Conservation (phyloP, 92 coral and sea anemone genomes). For the Paramuricea clavata region DNA sequence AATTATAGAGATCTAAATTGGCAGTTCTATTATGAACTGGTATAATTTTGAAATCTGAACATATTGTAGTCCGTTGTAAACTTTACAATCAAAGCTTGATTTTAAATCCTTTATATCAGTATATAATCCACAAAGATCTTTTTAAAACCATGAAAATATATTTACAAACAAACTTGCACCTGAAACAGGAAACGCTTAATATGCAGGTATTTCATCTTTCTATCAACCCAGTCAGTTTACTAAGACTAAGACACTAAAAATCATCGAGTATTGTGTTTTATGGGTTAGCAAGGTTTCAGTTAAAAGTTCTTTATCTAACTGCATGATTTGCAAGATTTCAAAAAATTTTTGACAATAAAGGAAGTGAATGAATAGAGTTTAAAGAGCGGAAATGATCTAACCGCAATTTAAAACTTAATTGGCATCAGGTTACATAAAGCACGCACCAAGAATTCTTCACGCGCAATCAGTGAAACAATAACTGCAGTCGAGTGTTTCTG, state of each 20-base stretch:
- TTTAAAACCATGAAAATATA: background rate
- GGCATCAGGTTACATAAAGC: slow-evolving; percentile 26
- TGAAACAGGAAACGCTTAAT: background rate
- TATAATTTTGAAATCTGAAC: no score
- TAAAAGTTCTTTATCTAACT: background rate
- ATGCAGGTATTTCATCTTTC: no score
- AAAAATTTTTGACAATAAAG: background rate
- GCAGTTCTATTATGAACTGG: no score
- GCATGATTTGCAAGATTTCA: background rate
- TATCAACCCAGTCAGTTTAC: no score
- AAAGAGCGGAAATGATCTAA: slow-evolving; percentile 18
- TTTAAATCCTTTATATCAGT: background rate
- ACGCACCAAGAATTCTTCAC: background rate
- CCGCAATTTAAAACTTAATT: background rate
- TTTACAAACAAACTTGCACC: background rate
- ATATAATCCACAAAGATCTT: background rate
- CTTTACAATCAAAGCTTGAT: background rate
- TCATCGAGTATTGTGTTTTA: background rate
- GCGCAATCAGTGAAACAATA: background rate
- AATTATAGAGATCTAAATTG: no score
- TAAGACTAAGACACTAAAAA: no score
- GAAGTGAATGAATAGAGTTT: slow-evolving; percentile 4
- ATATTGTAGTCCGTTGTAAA: no score
- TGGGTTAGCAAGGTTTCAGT: background rate
- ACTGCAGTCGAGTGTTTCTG: background rate